These are phyloP conservation scores for Centropus unirufus DNA, from an alignment of 2,113 vertebrate species.

Conservation along the genomic window DNA sequence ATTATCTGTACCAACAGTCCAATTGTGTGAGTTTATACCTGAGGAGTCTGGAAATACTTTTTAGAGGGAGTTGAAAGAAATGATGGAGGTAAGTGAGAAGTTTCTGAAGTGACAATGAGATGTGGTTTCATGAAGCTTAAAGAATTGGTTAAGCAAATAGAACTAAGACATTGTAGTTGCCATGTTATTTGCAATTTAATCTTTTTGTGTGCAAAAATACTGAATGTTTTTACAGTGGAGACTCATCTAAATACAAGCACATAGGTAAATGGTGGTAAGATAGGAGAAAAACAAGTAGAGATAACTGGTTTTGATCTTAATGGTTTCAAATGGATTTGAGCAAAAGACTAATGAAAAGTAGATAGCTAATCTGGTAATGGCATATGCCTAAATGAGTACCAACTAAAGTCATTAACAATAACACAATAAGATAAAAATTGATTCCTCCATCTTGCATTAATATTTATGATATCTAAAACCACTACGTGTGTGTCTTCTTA, in stretches of 20 bases:
- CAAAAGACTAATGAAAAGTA: slow-evolving; percentile 2
- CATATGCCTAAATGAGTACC: neutral
- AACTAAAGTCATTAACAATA: neutral
- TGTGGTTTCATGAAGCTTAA: neutral
- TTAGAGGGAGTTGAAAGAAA: neutral
- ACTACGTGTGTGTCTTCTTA: rapidly evolving
- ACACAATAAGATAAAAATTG: neutral
- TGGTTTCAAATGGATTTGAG: slow-evolving; percentile 24
- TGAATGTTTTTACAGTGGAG: neutral
- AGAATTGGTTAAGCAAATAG: neutral
- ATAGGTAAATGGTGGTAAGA: neutral
- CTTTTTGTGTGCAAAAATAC: neutral
- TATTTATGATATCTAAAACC: neutral
- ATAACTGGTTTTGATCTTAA: neutral
- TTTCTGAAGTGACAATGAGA: neutral
- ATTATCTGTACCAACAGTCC: neutral
- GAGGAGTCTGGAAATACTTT: neutral
- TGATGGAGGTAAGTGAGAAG: neutral
- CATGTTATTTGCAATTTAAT: neutral
- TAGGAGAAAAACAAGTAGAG: neutral
- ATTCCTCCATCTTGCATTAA: neutral
- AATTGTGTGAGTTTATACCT: neutral
- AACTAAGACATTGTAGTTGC: neutral
- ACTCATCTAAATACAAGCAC: neutral
- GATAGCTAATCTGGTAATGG: slow-evolving; percentile 33